These are phyloP conservation scores for Budorcas taxicolor DNA, from an alignment of 2,113 vertebrate species.

Conservation along the genomic window DNA sequence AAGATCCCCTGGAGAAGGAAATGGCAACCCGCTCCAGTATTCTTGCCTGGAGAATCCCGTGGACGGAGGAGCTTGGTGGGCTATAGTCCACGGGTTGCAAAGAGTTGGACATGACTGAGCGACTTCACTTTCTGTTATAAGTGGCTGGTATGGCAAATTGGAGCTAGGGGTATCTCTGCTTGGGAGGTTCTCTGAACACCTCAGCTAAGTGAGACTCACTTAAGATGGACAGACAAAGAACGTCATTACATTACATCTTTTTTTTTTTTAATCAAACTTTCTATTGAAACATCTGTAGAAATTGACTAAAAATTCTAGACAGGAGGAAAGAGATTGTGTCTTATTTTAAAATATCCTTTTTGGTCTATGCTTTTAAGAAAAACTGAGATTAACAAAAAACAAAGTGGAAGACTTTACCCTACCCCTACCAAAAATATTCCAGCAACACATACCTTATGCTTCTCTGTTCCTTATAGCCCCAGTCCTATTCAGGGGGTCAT, in stretches of 20 bases:
- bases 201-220: neutral
- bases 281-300: neutral
- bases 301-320: neutral
- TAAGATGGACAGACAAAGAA: neutral
- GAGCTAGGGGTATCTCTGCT: neutral
- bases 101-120: too few species aligned
- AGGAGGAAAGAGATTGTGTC: neutral
- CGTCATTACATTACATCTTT: neutral
- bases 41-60: too few species aligned
- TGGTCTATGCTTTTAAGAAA: neutral
- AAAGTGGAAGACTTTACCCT: neutral
- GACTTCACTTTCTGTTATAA: neutral
- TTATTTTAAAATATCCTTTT: neutral
- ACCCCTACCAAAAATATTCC: neutral
- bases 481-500: neutral
- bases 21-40: too few species aligned
- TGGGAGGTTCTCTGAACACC: neutral
- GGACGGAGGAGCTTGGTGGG: too few species aligned
- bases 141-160: neutral
- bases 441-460: neutral
- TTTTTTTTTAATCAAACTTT: neutral
- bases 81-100: too few species aligned
- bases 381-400: neutral
- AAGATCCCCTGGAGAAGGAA: too few species aligned
- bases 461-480: neutral